Base-by-base conservation (phyloP, 2,888 invertebrate genomes). In the Dynastes maya region DNA sequence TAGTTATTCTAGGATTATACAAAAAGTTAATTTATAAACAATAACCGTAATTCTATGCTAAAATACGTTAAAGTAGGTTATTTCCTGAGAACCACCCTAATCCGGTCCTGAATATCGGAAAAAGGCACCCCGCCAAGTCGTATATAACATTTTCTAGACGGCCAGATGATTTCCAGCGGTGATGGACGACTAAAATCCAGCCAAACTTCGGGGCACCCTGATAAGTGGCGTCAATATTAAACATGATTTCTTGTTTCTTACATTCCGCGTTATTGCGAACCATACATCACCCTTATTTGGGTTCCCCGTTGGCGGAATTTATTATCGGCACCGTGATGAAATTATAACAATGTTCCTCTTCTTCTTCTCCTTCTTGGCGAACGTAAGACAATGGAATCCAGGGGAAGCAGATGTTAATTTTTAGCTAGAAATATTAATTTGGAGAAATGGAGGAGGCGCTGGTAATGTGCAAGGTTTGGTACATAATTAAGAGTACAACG, bases 111-210 rank as follows among this genome's bases (percentile, higher is more conserved):
- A 77, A 72, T 78, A 61, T 79, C 74, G 76, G 72, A 74, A 61
- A 58, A 81, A 76, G 82, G 81, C 83, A 80, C 83, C 79, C 82
- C 80, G 82, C 81, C 82, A 83, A 83, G 86, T 85, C 85, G 85
- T 87, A 87, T 87, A 87, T 87, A 88, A 88, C 86, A 83, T 85
- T 84, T 83, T 84, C 83, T 82, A 85, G 87, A 87, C 87, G 86
- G 87, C 85, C 85, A 86, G 87, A 86, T 87, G 88, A 88, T 88
- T 88, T 88, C 84, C 86, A 82, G 82, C 84, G 81, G 86, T 88
- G 88, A 88, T 88, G 87, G 87, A 88, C 88, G 88, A 88, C 88
- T 85, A 83, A 87, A 88, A 87, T 87, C 86, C 86, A 84, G 86
- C 86, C 87, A 85, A 85, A 83, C 80, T 81, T 81, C 82, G 80